A percentile compares a stretch with the other conserved stretches of the same genome.
phyloP scores from a whole-genome alignment of 2,797 vertebrate genomes.

The Ciconia nigra region DNA sequence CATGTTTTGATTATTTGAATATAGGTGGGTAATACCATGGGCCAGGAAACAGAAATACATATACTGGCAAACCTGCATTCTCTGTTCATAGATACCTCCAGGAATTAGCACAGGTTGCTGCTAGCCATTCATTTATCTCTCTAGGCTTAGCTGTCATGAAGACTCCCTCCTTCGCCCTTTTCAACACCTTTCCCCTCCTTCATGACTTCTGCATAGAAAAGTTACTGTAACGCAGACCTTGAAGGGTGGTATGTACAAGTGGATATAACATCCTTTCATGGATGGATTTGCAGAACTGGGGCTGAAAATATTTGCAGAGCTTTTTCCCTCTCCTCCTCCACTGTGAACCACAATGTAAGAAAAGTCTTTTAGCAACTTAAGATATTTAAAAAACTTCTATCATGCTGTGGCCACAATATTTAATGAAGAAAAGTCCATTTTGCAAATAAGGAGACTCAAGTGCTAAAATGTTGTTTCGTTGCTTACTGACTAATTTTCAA shows the following conservation, averaged over 20 bases:
- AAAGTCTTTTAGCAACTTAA: neutral
- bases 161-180: neutral
- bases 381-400: neutral
- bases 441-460: neutral
- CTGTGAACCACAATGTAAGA: neutral
- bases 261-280: neutral
- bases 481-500: neutral
- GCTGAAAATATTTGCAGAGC: neutral
- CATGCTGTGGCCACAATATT: neutral
- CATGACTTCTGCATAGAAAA: neutral
- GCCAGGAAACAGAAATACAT: neutral
- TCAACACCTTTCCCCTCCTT: neutral
- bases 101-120: neutral
- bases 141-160: neutral
- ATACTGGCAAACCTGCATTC: accelerated
- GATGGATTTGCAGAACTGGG: neutral
- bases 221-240: neutral
- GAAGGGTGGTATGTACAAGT: neutral
- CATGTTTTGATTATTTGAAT: neutral
- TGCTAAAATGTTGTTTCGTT: neutral
- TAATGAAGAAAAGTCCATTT: neutral
- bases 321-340: neutral
- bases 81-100: neutral
- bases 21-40: neutral
- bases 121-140: neutral